Base-by-base conservation (phyloP, 2,113 vertebrate genomes). In the Urocitellus parryii region DNA sequence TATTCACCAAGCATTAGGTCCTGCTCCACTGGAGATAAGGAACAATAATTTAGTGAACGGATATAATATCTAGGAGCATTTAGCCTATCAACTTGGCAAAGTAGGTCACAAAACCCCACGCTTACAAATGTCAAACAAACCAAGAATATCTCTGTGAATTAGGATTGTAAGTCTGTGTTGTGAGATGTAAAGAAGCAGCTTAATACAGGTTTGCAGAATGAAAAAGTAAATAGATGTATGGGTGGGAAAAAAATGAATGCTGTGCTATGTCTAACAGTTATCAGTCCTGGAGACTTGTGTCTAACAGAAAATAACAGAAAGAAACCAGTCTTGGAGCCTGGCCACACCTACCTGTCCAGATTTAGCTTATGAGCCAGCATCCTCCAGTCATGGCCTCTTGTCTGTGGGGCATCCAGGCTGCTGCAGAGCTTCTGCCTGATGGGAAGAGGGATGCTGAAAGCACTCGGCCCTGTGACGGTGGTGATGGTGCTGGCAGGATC, bases 371-470 rank as follows among this genome's bases (percentile, higher is more conserved):
- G 99, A 34, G 99, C 99, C 97, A 99, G 98, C 99, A 99, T 99
- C 97, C 99, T 98, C 99, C 99, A 99, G 99, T 99, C 99, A 0
- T 99, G 99, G 91, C 99, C 99, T 79, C 99, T 98, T 18, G 99
- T 99, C 98, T 99, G 99, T 0, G 99, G 99, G 0, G 99, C 99
- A 1, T 99, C 99, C 97, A 99, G 98, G 97, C 99, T 99, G 98
- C 99, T 99, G 82, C 99, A 99, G 92, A 99, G 99, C 98, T 99
- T 99, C 98, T 99, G 99, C 81, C 99, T 98, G 97, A 99, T 99
- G 0, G 99, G 99, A n/a, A 99, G 98, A 0, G 99, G 99, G 91
- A 99, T 99, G 96, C 99, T 99, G 98, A 99, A 99, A 17, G 99
- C 99, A 0, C 99, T 98, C 32, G 99, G 99, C 18, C 99, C 99